phyloP scores from a whole-genome alignment of 30 jellyfish, hydroid and myxozoan genomes.

The Turritopsis dohrnii region DNA sequence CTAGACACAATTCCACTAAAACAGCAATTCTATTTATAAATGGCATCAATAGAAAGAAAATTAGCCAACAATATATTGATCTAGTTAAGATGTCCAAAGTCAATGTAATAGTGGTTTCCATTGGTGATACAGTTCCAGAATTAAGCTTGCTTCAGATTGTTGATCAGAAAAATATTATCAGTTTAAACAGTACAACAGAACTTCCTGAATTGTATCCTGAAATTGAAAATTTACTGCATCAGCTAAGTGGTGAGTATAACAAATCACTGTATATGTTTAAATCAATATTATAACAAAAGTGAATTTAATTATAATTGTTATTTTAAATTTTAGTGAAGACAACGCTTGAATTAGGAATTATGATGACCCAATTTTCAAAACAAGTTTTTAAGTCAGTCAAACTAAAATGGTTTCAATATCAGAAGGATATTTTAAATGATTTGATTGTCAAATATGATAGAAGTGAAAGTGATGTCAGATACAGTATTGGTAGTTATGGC shows the following conservation, averaged over 20 bases:
- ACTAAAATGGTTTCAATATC: background rate
- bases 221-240: background rate
- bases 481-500: background rate
- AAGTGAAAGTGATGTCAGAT: background rate
- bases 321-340: background rate
- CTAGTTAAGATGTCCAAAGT: background rate
- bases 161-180: background rate
- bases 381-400: background rate
- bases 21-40: constrained; percentile 6
- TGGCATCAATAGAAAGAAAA: background rate
- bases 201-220: background rate
- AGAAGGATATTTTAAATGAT: background rate
- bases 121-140: background rate
- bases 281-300: background rate
- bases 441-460: background rate
- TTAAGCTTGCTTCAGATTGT: background rate
- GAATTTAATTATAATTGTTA: background rate
- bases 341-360: background rate
- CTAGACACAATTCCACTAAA: background rate
- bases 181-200: background rate
- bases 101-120: background rate
- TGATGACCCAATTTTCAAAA: background rate
- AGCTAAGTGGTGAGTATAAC: background rate
- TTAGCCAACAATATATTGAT: background rate
- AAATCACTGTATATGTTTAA: too few relatives aligned